Base-by-base conservation (phyloP, 2,888 invertebrate species). In the Scaptomyza flava region DNA sequence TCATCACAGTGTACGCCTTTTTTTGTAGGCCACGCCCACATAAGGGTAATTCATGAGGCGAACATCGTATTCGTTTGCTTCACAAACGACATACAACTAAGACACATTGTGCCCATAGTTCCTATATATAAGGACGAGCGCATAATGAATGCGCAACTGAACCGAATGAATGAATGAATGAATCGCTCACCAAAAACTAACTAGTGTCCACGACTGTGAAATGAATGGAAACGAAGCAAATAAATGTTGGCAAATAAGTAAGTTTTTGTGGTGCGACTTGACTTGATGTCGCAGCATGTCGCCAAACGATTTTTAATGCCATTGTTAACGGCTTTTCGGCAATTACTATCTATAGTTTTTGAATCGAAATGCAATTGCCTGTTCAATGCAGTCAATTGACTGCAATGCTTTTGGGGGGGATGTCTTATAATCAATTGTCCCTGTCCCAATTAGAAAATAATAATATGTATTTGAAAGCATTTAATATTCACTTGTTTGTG, bases 211-310 rank as follows among this genome's bases (percentile, higher is more conserved):
- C 63, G 56, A 71, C 67, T 74, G 79, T 71, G 71, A 73, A 82
- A 81, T 82, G 72, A 79, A 72, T 72, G 81, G 81, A 61, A 56
- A 77, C 33, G 47, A 72, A 72, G 68, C 68, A 70, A 78, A 66
- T 83, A 76, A 81, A 76, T 76, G 65, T 76, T 27, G 50, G 6
- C 51, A 60, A 53, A 38, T 64, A 72, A 72, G 53, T 57, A 58
- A 64, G 62, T 71, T 61, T 34, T 59, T 41, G 43, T 47, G n/a
- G n/a, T n/a, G 17, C 20, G 27, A 50, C 36, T 61, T 65, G 27
- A 46, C 36, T 61, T 65, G 12, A 48, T 57, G 42, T 38, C 30
- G 1, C 17, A 12, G 12, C 34, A 9, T 41, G 38, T 38, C 23
- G 23, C n/a, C 7, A 23, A n/a, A 31, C 20, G 12, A 14, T 8